Evolutionary conservation across 2,797 vertebrate genomes (phyloP), one percentile per base, ranked within the genome.

Genomic region (Bovichtus diacanthus): DNA sequence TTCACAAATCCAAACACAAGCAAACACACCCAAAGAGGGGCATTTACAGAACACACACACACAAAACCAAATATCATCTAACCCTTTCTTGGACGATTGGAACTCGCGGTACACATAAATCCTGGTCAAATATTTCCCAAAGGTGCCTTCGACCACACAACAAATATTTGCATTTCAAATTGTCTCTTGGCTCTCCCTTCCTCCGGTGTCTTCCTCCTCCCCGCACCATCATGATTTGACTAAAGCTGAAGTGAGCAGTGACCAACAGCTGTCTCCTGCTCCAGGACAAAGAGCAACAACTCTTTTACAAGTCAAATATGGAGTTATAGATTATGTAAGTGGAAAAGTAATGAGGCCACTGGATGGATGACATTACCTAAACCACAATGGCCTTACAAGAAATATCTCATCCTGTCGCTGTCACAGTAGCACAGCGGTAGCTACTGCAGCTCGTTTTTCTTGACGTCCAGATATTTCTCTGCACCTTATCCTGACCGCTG

Each of bases 131-230:
- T 50, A 60, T 65, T 67, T 68, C 18, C 23, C 11, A 31, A n/a
- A 19, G 39, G 70, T 2, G 43, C 59, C 59, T 63, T 53, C 19
- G 61, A 29, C 16, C 60, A 43, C 49, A 31, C 2, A 1, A 23
- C 41, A 69, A 67, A 83, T 65, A 91, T 90, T 89, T 89, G 83
- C 73, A 86, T 90, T 84, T 84, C 70, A 87, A 82, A 90, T 83
- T n/a, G 44, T 62, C 51, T 79, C 77, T 49, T 6, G 1, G 67
- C 21, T 58, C 38, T 76, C 34, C 21, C 49, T 43, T 74, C 51
- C 56, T 66, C 44, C 7, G 5, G 29, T 46, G 51, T 68, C 65
- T 44, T 27, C 25, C 46, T 46, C 58, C 21, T 59, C n/a, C n/a
- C 21, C 2, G 13, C 56, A 70, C 51, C 43, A 46, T 56, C 25